Evolutionary conservation across 2,113 vertebrate species (phyloP), one percentile per base, ranked within the genome.

Genomic region (Ascaphus truei): DNA sequence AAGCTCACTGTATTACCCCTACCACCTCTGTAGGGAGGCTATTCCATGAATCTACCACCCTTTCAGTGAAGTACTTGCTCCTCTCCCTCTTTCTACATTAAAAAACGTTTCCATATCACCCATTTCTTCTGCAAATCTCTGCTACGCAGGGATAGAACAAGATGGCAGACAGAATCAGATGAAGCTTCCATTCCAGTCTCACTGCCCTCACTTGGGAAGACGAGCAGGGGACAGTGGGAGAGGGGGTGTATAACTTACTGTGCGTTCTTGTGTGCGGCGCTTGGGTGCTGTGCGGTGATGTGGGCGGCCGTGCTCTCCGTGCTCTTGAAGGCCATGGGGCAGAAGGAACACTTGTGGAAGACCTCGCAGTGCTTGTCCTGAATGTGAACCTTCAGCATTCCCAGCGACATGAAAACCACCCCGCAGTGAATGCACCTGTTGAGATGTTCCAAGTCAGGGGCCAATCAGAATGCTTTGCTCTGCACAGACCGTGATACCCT

Each of bases 401-500:
- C 88, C 0, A 95, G 78, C 43, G 94, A 94, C 85, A 90, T 89
- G 75, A 95, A 95, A 73, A 96, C 90, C 47, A 91, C 88, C 43
- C 95, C 95, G 72, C 96, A 98, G 73, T 98, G 95, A 81, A 94
- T 92, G 84, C 96, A 98, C 86, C 96, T 98, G 79, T 16, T 48
- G 27, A 36, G 60, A 55, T n/a, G n/a, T n/a, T n/a, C n/a, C n/a
- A n/a, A 11, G 27, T 55, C 0, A 12, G 26, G 1, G n/a, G n/a
- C n/a, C n/a, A n/a, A n/a, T n/a, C n/a, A n/a, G n/a, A n/a, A n/a
- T n/a, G n/a, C n/a, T n/a, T n/a, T n/a, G n/a, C n/a, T n/a, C n/a
- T n/a, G n/a, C n/a, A n/a, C n/a, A n/a, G n/a, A n/a, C n/a, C n/a
- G n/a, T n/a, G n/a, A n/a, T n/a, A n/a, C n/a, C n/a, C n/a, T n/a